Evolutionary conservation across 2,888 invertebrate species (phyloP), one percentile per base, ranked within the genome.

Genomic region (Ormyrus pomaceus): DNA sequence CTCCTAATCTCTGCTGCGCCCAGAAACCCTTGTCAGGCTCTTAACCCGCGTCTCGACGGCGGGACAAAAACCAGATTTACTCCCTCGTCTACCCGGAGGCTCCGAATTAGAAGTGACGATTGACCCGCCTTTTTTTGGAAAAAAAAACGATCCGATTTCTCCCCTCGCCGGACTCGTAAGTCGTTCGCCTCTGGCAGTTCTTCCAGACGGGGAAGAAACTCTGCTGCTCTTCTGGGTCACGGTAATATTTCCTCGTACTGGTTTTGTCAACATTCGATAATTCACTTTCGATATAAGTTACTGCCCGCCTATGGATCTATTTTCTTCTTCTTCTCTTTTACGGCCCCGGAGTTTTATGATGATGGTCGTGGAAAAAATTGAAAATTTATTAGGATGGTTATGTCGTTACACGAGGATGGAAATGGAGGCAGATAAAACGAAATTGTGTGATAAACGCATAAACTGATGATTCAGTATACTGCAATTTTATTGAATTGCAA

Each of bases 251-350:
- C 6, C 50, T 13, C 51, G 19, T 53, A 0, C 45, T 53, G 45
- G 51, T 48, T 77, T 56, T 64, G 69, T 77, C 77, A 77, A 77
- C 69, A 70, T 77, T 69, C 62, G 56, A 62, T 77, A 70, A 77
- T 64, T 77, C 68, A 70, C 69, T 70, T 77, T 69, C 77, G 70
- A 48, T 56, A 34, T 76, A 69, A 69, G 10, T 69, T 55, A 76
- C 61, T 48, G 53, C 56, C 34, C 34, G 6, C 56, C 34, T 13
- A 55, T 50, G 48, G 53, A 34, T 64, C 69, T 34, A 34, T 34
- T 34, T 34, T 34, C 34, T 34, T 34, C 34, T 34, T 4, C 34
- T 34, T 34, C 34, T 34, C 34, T 34, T 34, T 34, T 34, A 34
- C 34, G 34, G 34, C 34, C 34, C 34, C 34, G 3, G 34, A 34